A percentile compares a stretch with the other conserved stretches of the same genome.
Evolutionary conservation across 2,113 vertebrate genomes (phyloP).

Genomic region (Acinonyx jubatus): DNA sequence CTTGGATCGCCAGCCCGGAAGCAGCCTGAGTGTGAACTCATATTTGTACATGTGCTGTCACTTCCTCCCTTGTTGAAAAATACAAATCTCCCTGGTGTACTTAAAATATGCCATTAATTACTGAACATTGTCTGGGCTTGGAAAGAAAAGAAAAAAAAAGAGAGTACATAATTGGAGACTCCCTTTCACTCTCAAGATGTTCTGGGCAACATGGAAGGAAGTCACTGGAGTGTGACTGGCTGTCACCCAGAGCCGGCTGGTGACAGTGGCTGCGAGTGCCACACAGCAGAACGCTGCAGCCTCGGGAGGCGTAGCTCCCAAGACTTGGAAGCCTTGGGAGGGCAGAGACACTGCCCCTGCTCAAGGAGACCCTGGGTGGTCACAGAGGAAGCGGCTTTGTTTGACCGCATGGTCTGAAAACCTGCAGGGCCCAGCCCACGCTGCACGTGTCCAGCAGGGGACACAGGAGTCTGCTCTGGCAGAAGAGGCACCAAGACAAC

Average conservation of each 20-base stretch:
- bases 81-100: constrained; percentile 38
- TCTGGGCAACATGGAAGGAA: constrained; percentile 20
- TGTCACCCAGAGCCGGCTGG: constrained; percentile 62
- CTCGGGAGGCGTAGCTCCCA: background rate
- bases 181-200: background rate
- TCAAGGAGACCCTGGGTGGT: background rate
- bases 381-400: fast-evolving
- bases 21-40: background rate
- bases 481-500: background rate
- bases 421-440: background rate
- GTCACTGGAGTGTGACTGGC: constrained; percentile 25
- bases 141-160: background rate
- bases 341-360: background rate
- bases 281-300: constrained; percentile 15
- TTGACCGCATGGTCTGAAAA: background rate
- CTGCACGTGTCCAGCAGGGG: fast-evolving
- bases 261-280: constrained; percentile 66
- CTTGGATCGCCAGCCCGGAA: background rate
- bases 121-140: constrained; percentile 47
- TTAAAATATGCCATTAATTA: constrained; percentile 72
- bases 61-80: constrained; percentile 62
- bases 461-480: fast-evolving
- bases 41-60: constrained; percentile 47
- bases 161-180: background rate
- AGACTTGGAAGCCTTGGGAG: too few species aligned